Conservation (phyloP, 2,113 vertebrate species). For the Amazona guildingii region DNA sequence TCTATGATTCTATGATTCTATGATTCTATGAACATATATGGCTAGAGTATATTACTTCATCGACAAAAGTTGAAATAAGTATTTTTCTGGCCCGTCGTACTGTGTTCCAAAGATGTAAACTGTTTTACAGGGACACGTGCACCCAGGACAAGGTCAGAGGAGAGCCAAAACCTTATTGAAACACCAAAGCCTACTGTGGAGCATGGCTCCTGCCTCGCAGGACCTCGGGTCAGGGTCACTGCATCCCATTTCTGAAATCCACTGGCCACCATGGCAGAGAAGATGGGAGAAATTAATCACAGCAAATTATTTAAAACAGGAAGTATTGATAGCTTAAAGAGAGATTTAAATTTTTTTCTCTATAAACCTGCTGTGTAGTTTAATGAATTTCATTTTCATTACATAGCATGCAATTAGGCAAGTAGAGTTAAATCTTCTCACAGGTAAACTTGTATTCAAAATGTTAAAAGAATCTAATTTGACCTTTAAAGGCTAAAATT, state of each 20-base stretch:
- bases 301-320: not conserved
- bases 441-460: not conserved
- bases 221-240: fast-evolving
- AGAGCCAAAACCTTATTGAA: fast-evolving
- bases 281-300: not conserved
- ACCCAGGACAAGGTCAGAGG: fast-evolving
- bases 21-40: too few species aligned
- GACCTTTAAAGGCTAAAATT: constrained; percentile 5
- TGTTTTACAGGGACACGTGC: not conserved
- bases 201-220: fast-evolving
- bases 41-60: not conserved
- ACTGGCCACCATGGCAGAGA: not conserved
- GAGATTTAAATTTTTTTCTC: not conserved
- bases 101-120: fast-evolving
- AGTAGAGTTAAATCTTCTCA: not conserved
- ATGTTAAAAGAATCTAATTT: not conserved
- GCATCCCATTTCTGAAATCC: not conserved
- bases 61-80: not conserved
- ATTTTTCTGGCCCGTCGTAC: fast-evolving
- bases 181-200: not conserved
- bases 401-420: not conserved
- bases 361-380: not conserved
- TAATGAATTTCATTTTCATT: not conserved
- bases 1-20: too few species aligned
- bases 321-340: not conserved